Percentiles rank a stretch among this genome's conserved stretches.
phyloP scores from a whole-genome alignment of 2,797 vertebrate genomes.

The Brotula barbata region DNA sequence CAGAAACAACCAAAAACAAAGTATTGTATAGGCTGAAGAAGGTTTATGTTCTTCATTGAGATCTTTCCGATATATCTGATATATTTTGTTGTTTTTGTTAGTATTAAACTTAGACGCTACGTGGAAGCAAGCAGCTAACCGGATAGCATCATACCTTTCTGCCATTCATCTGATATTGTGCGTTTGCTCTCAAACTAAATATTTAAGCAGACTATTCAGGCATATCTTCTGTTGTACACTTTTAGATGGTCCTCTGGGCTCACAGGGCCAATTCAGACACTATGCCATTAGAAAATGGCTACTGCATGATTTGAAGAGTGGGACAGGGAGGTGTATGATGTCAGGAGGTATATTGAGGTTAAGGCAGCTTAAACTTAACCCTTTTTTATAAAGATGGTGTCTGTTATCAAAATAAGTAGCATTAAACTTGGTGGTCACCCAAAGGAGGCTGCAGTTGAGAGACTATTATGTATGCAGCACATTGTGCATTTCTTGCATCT shows the following conservation, averaged over 20 bases:
- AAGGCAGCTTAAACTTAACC: too few species aligned
- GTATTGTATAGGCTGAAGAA: too few species aligned
- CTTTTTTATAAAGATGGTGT: too few species aligned
- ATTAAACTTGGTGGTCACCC: too few species aligned
- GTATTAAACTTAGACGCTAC: constrained; percentile 1
- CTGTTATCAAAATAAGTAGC: too few species aligned
- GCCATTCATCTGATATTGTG: not conserved
- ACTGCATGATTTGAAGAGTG: constrained; percentile 6
- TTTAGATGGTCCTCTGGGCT: constrained; percentile 29
- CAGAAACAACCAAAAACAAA: too few species aligned
- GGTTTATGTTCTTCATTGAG: constrained; percentile 3
- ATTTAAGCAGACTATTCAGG: not conserved
- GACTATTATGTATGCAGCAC: too few species aligned
- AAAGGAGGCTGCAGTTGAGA: too few species aligned
- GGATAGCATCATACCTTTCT: constrained; percentile 1
- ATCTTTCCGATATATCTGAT: not conserved
- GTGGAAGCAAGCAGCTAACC: constrained; percentile 6
- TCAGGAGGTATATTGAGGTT: not conserved
- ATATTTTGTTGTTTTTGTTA: not conserved
- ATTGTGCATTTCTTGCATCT: not conserved
- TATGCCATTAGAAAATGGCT: constrained; percentile 7
- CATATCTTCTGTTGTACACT: constrained; percentile 1
- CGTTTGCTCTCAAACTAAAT: constrained; percentile 18
- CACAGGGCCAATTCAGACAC: constrained; percentile 21
- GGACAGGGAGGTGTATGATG: constrained; percentile 6